These are phyloP conservation scores for Zaprionus tsacasi DNA, from an alignment of 1,140 invertebrate genomes.

Conservation along the genomic window DNA sequence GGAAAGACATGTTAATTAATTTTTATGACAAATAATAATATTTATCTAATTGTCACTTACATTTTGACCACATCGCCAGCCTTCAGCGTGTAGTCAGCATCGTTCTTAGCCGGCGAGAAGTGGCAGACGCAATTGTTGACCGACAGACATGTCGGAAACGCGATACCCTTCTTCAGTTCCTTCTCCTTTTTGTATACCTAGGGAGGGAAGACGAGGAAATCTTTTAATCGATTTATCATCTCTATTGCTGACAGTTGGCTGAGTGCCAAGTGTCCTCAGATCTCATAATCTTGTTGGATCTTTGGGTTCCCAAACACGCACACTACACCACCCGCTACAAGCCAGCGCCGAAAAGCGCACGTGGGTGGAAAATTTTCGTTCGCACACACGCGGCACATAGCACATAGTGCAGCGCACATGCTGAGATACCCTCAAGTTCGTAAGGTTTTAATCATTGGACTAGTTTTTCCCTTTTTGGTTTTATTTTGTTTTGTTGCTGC, in stretches of 20 bases:
- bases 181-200: slow-evolving; percentile 97
- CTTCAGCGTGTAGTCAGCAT: slow-evolving; percentile 94
- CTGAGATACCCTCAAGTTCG: slow-evolving; percentile 59
- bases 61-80: slow-evolving; percentile 99
- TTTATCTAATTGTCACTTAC: slow-evolving; percentile 86
- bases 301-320: slow-evolving; percentile 43
- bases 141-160: slow-evolving; percentile 99
- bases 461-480: background rate
- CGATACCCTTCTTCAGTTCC: slow-evolving; percentile 98
- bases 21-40: background rate
- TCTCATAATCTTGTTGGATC: slow-evolving; percentile 83
- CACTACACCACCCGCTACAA: slow-evolving; percentile 15
- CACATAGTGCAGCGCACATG: slow-evolving; percentile 23
- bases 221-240: slow-evolving; percentile 34
- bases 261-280: slow-evolving; percentile 66
- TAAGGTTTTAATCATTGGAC: slow-evolving; percentile 78
- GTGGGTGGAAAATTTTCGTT: slow-evolving; percentile 40
- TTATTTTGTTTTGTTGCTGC: background rate
- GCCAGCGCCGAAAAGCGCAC: slow-evolving; percentile 47
- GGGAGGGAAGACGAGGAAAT: background rate
- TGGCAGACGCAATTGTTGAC: slow-evolving; percentile 99
- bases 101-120: slow-evolving; percentile 97
- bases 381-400: slow-evolving; percentile 41
- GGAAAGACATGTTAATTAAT: too few species aligned
- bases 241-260: slow-evolving; percentile 2